Percentiles rank a stretch among this genome's conserved stretches.
These are phyloP conservation scores for Drosophila teissieri DNA, from an alignment of 1,140 invertebrate species.

Conservation along the genomic window DNA sequence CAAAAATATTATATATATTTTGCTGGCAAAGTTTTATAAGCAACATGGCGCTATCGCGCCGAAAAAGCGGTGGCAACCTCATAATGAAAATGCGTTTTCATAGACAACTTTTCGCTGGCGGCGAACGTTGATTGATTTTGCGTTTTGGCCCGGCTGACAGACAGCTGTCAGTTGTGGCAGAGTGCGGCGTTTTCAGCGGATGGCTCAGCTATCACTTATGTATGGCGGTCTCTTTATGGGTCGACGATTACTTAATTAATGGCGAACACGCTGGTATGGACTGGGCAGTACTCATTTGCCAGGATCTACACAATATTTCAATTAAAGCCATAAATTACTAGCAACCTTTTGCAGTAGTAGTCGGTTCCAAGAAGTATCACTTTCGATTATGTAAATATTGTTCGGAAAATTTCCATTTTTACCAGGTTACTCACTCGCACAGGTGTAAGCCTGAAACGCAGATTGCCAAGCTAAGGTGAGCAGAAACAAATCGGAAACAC, in stretches of 20 bases:
- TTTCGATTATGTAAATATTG: slow-evolving; percentile 24
- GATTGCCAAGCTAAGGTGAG: slow-evolving; percentile 23
- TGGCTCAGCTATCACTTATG: slow-evolving; percentile 48
- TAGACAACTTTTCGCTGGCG: slow-evolving; percentile 34
- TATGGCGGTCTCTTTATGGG: slow-evolving; percentile 11
- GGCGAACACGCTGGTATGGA: background rate
- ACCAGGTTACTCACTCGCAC: background rate
- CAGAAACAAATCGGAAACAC: slow-evolving; percentile 64
- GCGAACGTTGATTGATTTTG: slow-evolving; percentile 74
- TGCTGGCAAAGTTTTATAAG: slow-evolving; percentile 54
- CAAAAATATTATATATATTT: slow-evolving; percentile 49
- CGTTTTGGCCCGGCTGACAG: slow-evolving; percentile 58
- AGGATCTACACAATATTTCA: no score
- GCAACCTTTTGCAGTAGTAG: background rate
- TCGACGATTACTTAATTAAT: slow-evolving; percentile 71
- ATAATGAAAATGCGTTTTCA: slow-evolving; percentile 72
- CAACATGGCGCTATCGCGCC: slow-evolving; percentile 41
- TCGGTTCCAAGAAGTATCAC: background rate
- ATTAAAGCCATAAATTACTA: no score
- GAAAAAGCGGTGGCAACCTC: slow-evolving; percentile 21
- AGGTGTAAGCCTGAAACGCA: slow-evolving; percentile 14
- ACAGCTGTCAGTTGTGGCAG: slow-evolving; percentile 42
- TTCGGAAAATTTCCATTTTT: slow-evolving; percentile 2
- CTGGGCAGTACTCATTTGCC: slow-evolving; percentile 1
- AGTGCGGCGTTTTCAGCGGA: background rate